Base-by-base conservation (phyloP, 2,888 invertebrate species). In the Callyntrura guangdongensis region DNA sequence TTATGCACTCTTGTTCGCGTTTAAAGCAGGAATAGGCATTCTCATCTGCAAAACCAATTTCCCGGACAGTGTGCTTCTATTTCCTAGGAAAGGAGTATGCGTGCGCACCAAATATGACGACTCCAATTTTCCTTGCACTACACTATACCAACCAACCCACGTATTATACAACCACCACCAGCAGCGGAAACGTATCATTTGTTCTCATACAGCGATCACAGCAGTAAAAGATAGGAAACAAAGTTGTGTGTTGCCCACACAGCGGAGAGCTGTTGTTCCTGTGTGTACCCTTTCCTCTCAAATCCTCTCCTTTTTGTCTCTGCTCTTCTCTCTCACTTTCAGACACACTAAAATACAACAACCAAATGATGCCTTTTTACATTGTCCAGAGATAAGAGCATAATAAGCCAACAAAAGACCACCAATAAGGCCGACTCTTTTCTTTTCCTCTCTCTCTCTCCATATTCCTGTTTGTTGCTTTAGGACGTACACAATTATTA, bases 81-180 rank as follows among this genome's bases (percentile, higher is more conserved):
- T 47, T 83, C 84, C 53, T 69, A n/a, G 17, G 36, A 45, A 84
- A 53, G 69, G 84, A 84, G 84, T 69, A 84, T 84, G 84, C 84
- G 83, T 84, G 27, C 9, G 81, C 36, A 0, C 27, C 59, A 56
- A 56, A 81, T 36, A n/a, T 12, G 27, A 69, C 17, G 47, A 72
- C 17, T 49, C 36, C 36, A n/a, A n/a, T n/a, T n/a, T n/a, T 36
- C 36, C 3, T 36, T 4, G 6, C 36, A 36, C 36, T 36, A 36
- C 36, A 14, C 64, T 6, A 3, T 5, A 25, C 64, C 64, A 64
- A 22, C 61, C n/a, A 61, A n/a, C 61, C 12, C 61, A 61, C n/a
- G 61, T 61, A 61, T 9, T 5, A 53, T n/a, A 53, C n/a, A 53
- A 53, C n/a, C 11, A 53, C n/a, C 11, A 2, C 53, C 53, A 36